Percentiles rank a stretch among this genome's conserved stretches.
These are phyloP conservation scores for Eupithecia insigniata DNA, from an alignment of 2,888 invertebrate genomes.

Conservation along the genomic window DNA sequence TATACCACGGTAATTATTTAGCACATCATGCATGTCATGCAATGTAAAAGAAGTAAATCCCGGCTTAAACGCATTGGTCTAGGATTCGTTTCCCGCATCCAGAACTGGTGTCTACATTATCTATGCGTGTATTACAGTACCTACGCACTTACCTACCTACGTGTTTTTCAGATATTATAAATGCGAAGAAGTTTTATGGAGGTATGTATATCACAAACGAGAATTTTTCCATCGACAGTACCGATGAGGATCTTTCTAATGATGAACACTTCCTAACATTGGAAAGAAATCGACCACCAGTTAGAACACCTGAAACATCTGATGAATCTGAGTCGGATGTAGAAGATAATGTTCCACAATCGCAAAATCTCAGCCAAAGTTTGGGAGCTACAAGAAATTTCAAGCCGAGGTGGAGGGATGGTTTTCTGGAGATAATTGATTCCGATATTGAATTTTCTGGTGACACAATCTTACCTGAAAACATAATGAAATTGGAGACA, in stretches of 20 bases:
- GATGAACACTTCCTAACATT: not conserved
- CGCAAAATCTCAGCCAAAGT: not conserved
- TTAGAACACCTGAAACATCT: not conserved
- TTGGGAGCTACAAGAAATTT: not conserved
- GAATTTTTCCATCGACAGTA: not conserved
- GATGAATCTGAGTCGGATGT: not conserved
- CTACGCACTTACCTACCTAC: too few relatives aligned
- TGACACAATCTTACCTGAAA: not conserved
- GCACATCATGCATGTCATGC: too few relatives aligned
- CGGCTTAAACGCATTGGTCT: too few relatives aligned
- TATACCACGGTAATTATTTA: too few relatives aligned
- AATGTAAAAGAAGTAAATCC: too few relatives aligned
- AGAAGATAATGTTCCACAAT: not conserved
- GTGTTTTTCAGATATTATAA: not conserved
- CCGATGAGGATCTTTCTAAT: not conserved
- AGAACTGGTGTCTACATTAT: too few relatives aligned
- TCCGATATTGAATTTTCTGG: not conserved
- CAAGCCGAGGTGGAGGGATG: not conserved
- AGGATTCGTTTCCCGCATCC: too few relatives aligned
- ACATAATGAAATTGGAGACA: not conserved
- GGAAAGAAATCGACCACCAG: not conserved
- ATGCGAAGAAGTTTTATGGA: not conserved
- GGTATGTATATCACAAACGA: not conserved
- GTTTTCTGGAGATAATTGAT: not conserved
- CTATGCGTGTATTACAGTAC: too few relatives aligned